Percentiles rank a stretch among this genome's conserved stretches.
These are phyloP conservation scores for Ditula angustiorana DNA, from an alignment of 2,888 invertebrate species.

Conservation along the genomic window DNA sequence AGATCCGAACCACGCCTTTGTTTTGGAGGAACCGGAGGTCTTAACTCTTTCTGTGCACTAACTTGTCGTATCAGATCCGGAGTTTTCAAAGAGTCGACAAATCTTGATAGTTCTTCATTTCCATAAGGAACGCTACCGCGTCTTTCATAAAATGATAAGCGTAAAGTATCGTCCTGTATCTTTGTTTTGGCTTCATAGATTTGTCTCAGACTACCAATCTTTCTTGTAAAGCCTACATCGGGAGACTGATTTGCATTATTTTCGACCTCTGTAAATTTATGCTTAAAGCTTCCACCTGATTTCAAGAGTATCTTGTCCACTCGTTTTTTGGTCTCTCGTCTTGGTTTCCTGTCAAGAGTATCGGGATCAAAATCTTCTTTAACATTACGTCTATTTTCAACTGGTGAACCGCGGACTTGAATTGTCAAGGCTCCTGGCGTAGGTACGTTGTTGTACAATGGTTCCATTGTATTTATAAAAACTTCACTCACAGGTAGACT, in stretches of 20 bases:
- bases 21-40: slow-evolving; percentile 77
- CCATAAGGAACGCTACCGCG: slow-evolving; percentile 71
- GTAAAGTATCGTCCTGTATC: slow-evolving; percentile 62
- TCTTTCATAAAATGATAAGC: slow-evolving; percentile 62
- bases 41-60: slow-evolving; percentile 63
- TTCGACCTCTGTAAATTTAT: slow-evolving; percentile 70
- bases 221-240: slow-evolving; percentile 79
- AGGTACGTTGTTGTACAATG: slow-evolving; percentile 79
- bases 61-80: slow-evolving; percentile 70
- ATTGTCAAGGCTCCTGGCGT: slow-evolving; percentile 93
- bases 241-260: slow-evolving; percentile 61
- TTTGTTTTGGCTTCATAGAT: slow-evolving; percentile 91
- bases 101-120: slow-evolving; percentile 65
- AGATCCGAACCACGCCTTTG: slow-evolving; percentile 63
- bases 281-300: slow-evolving; percentile 90
- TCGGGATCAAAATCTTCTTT: slow-evolving; percentile 94
- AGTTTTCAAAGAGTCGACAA: slow-evolving; percentile 63
- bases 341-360: slow-evolving; percentile 92
- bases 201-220: slow-evolving; percentile 90
- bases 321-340: slow-evolving; percentile 68
- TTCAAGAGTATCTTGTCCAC: slow-evolving; percentile 85
- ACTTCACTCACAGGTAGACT: slow-evolving; percentile 87
- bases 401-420: slow-evolving; percentile 91
- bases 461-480: slow-evolving; percentile 86
- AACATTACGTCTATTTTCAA: slow-evolving; percentile 87